Conservation (phyloP, 2,113 vertebrate species). For the Semnopithecus entellus region DNA sequence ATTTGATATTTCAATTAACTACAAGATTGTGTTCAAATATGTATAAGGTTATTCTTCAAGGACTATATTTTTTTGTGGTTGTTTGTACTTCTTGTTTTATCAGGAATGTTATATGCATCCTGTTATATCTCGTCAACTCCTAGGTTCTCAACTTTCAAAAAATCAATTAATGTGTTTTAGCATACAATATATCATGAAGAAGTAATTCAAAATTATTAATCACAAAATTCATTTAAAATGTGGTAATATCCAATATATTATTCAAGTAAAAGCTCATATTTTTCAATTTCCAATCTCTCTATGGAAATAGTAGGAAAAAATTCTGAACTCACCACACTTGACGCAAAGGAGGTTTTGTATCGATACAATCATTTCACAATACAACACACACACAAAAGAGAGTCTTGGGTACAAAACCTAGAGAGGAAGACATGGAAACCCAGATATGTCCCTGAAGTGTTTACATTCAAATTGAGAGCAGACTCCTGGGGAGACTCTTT, state of each 20-base stretch:
- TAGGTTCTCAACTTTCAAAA: not conserved
- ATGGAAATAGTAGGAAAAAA: not conserved
- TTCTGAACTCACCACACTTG: not conserved
- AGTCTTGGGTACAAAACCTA: not conserved
- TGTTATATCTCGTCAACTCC: not conserved
- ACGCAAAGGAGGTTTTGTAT: not conserved
- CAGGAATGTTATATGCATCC: not conserved
- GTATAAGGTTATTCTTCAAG: not conserved
- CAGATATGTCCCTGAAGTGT: not conserved
- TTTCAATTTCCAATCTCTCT: not conserved
- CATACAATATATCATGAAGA: not conserved
- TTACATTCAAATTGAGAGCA: not conserved
- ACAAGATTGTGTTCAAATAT: not conserved
- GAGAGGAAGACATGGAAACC: not conserved
- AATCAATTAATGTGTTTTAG: not conserved
- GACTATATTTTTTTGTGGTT: not conserved
- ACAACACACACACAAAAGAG: not conserved
- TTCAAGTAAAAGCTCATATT: not conserved
- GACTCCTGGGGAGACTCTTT: not conserved
- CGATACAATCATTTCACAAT: not conserved
- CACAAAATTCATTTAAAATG: not conserved
- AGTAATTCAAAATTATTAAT: not conserved
- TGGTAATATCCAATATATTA: not conserved
- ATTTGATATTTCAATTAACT: not conserved
- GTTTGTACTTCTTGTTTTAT: not conserved